A percentile compares a stretch with the other conserved stretches of the same genome.
Conservation (phyloP, 2,888 invertebrate genomes). For the Mimas tiliae region DNA sequence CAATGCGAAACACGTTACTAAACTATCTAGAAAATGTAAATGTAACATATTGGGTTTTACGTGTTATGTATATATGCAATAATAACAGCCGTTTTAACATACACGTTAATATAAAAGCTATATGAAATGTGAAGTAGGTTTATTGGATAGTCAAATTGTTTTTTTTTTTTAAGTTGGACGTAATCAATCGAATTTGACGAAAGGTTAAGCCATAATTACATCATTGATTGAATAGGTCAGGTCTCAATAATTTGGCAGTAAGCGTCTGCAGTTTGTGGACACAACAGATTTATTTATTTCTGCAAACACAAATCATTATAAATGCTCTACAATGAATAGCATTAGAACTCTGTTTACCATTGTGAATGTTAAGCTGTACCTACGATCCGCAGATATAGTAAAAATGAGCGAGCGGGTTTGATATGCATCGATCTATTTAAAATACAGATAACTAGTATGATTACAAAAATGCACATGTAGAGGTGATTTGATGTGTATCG, state of each 20-base stretch:
- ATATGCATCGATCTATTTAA: neutral
- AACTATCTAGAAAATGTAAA: conserved; percentile 2
- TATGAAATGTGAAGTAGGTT: neutral
- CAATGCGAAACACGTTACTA: conserved; percentile 18
- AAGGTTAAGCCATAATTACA: neutral
- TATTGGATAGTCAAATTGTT: neutral
- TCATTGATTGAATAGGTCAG: too few relatives aligned
- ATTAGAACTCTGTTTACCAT: neutral
- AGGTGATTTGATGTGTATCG: conserved; percentile 12
- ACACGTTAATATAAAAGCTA: too few relatives aligned
- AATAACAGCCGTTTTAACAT: too few relatives aligned
- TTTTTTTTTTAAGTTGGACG: neutral
- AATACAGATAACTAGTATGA: too few relatives aligned
- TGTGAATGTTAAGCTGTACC: neutral
- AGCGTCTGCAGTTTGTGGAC: too few relatives aligned
- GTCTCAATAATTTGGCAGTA: too few relatives aligned
- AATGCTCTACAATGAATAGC: neutral
- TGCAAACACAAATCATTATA: neutral
- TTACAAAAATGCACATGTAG: neutral
- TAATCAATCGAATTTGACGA: neutral
- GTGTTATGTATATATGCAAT: neutral
- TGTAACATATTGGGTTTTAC: neutral
- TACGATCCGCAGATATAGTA: neutral
- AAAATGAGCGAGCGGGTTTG: neutral
- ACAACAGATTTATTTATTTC: too few relatives aligned